phyloP scores from a whole-genome alignment of 2,888 invertebrate species.

The Drosophila conformis region DNA sequence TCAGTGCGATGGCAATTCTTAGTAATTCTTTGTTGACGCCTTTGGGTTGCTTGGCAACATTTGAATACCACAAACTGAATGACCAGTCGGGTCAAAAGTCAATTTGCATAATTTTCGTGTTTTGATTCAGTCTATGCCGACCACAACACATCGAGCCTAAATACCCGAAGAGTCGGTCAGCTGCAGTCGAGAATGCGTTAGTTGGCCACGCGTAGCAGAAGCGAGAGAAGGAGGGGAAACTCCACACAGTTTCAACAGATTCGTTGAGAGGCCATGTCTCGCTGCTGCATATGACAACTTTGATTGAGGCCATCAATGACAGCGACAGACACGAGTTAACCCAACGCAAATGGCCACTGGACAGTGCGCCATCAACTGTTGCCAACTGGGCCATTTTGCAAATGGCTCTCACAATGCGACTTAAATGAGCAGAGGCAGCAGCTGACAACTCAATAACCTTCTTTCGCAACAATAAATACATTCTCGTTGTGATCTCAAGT shows the following conservation, averaged over 20 bases:
- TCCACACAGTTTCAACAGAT: slow-evolving; percentile 6
- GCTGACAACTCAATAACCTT: slow-evolving; percentile 29
- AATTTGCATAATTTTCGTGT: slow-evolving; percentile 68
- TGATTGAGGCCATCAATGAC: slow-evolving; percentile 76
- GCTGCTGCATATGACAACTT: slow-evolving; percentile 66
- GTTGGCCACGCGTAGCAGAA: background rate
- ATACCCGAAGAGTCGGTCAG: slow-evolving; percentile 10
- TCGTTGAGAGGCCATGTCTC: slow-evolving; percentile 36
- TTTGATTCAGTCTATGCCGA: slow-evolving; percentile 41
- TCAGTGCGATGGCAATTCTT: slow-evolving; percentile 3
- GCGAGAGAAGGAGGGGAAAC: too few species aligned
- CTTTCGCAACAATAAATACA: slow-evolving; percentile 1
- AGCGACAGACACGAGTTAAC: slow-evolving; percentile 27
- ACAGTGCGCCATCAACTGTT: slow-evolving; percentile 18
- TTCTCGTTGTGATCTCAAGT: slow-evolving; percentile 1
- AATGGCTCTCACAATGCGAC: slow-evolving; percentile 33
- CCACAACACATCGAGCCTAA: slow-evolving; percentile 19
- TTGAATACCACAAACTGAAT: slow-evolving; percentile 36
- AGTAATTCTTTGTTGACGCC: slow-evolving; percentile 7
- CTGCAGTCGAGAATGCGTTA: background rate
- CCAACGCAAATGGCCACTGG: slow-evolving; percentile 53
- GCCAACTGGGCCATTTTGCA: slow-evolving; percentile 12
- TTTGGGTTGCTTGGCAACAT: slow-evolving; percentile 17
- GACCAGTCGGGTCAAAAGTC: slow-evolving; percentile 43
- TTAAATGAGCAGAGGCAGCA: slow-evolving; percentile 36